A percentile compares a stretch with the other conserved stretches of the same genome.
Evolutionary conservation across 2,888 invertebrate species (phyloP).

Genomic region (Carcina quercana): DNA sequence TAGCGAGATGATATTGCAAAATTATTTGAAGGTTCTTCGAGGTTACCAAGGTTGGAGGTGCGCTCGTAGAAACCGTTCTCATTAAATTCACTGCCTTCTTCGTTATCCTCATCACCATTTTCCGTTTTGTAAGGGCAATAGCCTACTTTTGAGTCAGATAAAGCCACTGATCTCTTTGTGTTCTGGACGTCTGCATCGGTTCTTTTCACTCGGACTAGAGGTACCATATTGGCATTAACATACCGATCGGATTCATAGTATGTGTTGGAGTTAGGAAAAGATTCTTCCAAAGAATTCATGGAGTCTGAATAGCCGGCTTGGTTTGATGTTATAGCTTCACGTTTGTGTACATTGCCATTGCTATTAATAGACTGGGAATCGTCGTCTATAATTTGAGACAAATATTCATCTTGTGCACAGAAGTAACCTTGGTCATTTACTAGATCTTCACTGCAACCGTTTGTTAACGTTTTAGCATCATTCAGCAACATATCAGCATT

Average conservation of each 20-base stretch:
- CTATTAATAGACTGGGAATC: conserved; percentile 26
- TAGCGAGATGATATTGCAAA: conserved; percentile 7
- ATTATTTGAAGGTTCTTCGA: conserved; percentile 16
- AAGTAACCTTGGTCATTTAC: conserved; percentile 29
- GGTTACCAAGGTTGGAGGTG: conserved; percentile 36
- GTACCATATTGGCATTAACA: conserved; percentile 33
- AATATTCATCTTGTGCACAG: conserved; percentile 32
- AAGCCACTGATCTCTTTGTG: conserved; percentile 43
- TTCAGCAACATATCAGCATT: conserved; percentile 24
- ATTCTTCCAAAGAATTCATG: conserved; percentile 57
- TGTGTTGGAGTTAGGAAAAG: conserved; percentile 47
- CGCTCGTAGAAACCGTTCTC: conserved; percentile 65
- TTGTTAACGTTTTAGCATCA: conserved; percentile 24
- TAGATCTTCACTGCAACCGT: conserved; percentile 27
- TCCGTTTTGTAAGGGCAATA: conserved; percentile 49
- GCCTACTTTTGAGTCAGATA: conserved; percentile 48
- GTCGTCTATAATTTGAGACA: conserved; percentile 33
- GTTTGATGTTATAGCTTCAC: conserved; percentile 31
- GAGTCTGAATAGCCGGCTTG: conserved; percentile 34
- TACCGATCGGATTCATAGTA: conserved; percentile 35
- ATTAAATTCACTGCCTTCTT: conserved; percentile 66
- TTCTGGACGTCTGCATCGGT: conserved; percentile 33
- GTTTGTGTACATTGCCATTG: conserved; percentile 32
- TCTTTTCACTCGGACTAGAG: conserved; percentile 58
- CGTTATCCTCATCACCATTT: conserved; percentile 58